Evolutionary conservation across 2,113 vertebrate species (phyloP).

Genomic region (Equus quagga): DNA sequence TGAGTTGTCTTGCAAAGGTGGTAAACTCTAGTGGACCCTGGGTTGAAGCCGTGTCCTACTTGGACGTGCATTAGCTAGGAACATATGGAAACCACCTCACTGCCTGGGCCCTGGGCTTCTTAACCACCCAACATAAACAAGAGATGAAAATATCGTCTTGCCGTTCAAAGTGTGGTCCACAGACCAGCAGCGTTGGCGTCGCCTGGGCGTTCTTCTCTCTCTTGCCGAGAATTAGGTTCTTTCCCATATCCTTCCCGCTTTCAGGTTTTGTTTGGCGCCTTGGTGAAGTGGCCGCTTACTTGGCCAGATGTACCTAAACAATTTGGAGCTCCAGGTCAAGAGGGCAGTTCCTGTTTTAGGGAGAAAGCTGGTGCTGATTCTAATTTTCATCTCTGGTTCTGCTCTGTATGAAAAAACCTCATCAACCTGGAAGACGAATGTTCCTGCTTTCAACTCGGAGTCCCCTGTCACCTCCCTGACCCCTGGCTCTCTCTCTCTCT

Average conservation of each 20-base stretch:
- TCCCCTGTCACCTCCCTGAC: neutral
- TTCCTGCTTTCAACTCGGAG: neutral
- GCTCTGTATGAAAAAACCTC: neutral
- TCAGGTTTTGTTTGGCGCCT: neutral
- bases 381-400: neutral
- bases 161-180: accelerated
- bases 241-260: neutral
- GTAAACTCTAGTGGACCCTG: neutral
- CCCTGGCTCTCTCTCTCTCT: neutral
- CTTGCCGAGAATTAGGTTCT: neutral
- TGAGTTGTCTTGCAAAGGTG: neutral
- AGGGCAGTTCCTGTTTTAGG: neutral
- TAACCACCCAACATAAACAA: neutral
- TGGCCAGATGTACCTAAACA: neutral
- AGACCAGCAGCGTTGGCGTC: neutral
- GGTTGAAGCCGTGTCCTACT: neutral
- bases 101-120: neutral
- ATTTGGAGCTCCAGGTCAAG: neutral
- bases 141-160: neutral
- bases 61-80: neutral
- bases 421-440: neutral
- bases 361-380: neutral
- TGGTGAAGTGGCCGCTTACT: neutral
- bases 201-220: neutral
- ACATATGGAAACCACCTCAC: no score